These are phyloP conservation scores for Pyrocoelia pectoralis DNA, from an alignment of 2,888 invertebrate genomes.

Conservation along the genomic window DNA sequence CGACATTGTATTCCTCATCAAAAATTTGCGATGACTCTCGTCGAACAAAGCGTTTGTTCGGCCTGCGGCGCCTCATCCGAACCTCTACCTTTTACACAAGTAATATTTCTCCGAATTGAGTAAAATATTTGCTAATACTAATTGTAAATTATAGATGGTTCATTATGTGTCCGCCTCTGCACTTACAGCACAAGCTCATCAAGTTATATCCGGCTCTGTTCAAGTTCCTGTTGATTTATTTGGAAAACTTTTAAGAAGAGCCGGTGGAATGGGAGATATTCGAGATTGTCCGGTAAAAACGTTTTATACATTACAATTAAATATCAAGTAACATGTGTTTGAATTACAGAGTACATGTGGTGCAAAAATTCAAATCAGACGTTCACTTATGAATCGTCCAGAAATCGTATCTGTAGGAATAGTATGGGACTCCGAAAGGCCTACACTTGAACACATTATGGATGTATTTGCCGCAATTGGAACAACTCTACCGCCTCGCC, in stretches of 20 bases:
- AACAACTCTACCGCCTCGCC: constrained; percentile 78
- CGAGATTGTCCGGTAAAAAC: constrained; percentile 91
- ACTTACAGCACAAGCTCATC: constrained; percentile 83
- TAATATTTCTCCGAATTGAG: constrained; percentile 53
- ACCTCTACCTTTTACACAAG: constrained; percentile 94
- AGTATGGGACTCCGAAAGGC: constrained; percentile 95
- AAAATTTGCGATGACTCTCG: constrained; percentile 95
- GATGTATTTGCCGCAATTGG: constrained; percentile 90
- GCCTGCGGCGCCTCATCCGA: constrained; percentile 94
- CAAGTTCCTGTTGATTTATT: constrained; percentile 70
- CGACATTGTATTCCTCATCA: constrained; percentile 94
- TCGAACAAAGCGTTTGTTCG: constrained; percentile 92
- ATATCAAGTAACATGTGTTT: constrained; percentile 1
- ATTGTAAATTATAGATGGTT: constrained; percentile 77
- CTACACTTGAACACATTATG: constrained; percentile 89
- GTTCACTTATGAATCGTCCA: constrained; percentile 90
- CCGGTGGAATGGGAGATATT: constrained; percentile 94
- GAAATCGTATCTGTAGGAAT: constrained; percentile 95
- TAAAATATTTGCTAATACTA: neutral
- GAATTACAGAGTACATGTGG: constrained; percentile 86
- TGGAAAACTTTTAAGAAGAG: constrained; percentile 84
- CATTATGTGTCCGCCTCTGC: constrained; percentile 96
- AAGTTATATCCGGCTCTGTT: constrained; percentile 59
- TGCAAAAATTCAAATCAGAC: constrained; percentile 89
- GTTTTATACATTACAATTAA: neutral